A percentile compares a stretch with the other conserved stretches of the same genome.
phyloP scores from a whole-genome alignment of 2,888 invertebrate genomes.

The Caenorhabditis sp. region DNA sequence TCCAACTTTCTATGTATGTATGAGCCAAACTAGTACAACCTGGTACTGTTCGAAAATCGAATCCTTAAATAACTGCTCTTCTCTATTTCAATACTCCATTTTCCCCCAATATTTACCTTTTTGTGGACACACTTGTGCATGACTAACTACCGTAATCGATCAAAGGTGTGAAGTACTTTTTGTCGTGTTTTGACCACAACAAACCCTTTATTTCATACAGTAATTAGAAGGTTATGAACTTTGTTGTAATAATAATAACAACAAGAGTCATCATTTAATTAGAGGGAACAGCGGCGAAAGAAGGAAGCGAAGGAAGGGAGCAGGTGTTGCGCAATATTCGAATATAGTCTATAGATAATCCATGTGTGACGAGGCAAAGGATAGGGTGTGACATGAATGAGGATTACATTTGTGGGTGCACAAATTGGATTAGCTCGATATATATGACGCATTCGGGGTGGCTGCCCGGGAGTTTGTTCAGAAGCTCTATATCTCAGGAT shows the following conservation, averaged over 20 bases:
- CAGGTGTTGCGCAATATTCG: background rate
- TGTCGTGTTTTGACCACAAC: background rate
- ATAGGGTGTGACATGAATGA: too few species aligned
- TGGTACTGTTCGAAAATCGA: background rate
- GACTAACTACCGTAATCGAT: background rate
- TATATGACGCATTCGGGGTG: too few species aligned
- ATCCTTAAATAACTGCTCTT: background rate
- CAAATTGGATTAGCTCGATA: too few species aligned
- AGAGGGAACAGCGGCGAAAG: background rate
- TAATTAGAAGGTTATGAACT: conserved; percentile 1
- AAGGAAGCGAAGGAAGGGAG: too few species aligned
- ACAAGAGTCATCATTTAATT: background rate
- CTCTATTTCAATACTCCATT: too few species aligned
- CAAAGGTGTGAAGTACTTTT: background rate
- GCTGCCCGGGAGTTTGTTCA: too few species aligned
- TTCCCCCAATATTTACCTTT: background rate
- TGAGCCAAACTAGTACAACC: background rate
- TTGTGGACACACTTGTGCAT: background rate
- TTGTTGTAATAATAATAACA: background rate
- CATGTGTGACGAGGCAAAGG: background rate
- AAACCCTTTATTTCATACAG: background rate
- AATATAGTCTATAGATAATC: background rate
- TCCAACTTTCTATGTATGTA: too few species aligned
- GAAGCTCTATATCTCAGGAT: too few species aligned
- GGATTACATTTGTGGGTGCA: too few species aligned